These are phyloP conservation scores for Melitaea athalia DNA, from an alignment of 2,888 invertebrate genomes.

Conservation along the genomic window DNA sequence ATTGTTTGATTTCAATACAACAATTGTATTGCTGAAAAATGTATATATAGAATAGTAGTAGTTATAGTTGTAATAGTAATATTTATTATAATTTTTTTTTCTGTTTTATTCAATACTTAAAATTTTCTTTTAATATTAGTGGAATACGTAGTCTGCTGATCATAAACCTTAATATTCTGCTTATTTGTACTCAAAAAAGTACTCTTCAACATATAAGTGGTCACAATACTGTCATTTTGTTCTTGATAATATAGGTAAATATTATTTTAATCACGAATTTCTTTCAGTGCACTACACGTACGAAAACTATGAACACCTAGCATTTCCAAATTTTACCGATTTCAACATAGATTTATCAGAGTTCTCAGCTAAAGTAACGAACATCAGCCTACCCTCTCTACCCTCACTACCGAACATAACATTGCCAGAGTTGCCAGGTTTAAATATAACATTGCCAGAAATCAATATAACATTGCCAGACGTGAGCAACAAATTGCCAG, in stretches of 20 bases:
- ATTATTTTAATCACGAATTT: slow-evolving; percentile 44
- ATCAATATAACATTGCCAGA: slow-evolving; percentile 56
- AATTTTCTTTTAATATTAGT: too few species aligned
- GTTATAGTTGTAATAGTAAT: too few species aligned
- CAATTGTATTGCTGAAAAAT: too few species aligned
- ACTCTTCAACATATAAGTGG: neutral
- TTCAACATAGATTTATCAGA: slow-evolving; percentile 69
- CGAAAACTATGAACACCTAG: slow-evolving; percentile 70
- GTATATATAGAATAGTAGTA: too few species aligned
- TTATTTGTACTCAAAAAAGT: neutral
- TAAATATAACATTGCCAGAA: slow-evolving; percentile 46
- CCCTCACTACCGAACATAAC: slow-evolving; percentile 54
- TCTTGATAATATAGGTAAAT: neutral
- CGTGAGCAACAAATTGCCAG: slow-evolving; percentile 59
- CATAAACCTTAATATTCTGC: too few species aligned
- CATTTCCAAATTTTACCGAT: slow-evolving; percentile 75
- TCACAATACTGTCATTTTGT: neutral
- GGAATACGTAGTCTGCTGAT: too few species aligned
- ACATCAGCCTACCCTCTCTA: slow-evolving; percentile 49
- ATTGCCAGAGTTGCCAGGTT: slow-evolving; percentile 54
- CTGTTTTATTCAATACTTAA: too few species aligned
- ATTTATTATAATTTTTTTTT: too few species aligned
- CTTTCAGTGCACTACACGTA: slow-evolving; percentile 79
- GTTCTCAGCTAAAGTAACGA: slow-evolving; percentile 57
- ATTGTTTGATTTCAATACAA: too few species aligned